Evolutionary conservation across 1,140 invertebrate species (phyloP), one percentile per base, ranked within the genome.

Genomic region (Eurosta solidaginis): DNA sequence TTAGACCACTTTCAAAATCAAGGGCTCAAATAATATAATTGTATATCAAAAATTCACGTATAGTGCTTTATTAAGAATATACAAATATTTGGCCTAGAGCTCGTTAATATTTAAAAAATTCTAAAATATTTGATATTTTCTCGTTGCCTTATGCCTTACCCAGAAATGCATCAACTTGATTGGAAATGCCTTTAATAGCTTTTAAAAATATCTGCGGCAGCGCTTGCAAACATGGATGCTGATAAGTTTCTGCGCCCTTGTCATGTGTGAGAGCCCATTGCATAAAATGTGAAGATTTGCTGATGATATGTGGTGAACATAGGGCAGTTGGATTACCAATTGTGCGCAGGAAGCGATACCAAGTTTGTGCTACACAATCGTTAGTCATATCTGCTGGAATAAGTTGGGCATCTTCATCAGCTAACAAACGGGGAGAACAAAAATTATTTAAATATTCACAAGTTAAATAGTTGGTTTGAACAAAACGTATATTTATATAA

Each of bases 261-360:
- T 93, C 92, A 83, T 91, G 92, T 0, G 92, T 91, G 25, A 94
- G 91, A 1, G 93, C 93, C 83, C 92, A 93, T 86, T 93, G 92
- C 10, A 96, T 87, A 84, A 96, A 96, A 80, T 94, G 93, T 47
- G 93, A 94, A 0, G 95, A 96, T 84, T 96, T 94, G 79, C 94
- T 94, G 79, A 97, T 94, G 47, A 96, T 91, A 80, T 95, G 92
- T 0, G 96, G 95, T 36, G 94, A 92, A 82, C 95, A 96, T 68
- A 99, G 89, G 82, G 97, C 96, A 0, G 97, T 95, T 0, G 97
- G 97, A 89, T 98, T 98, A 27, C 97, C 96, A 79, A 98, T 92
- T 44, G 94, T 96, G 81, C 98, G 96, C 45, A 98, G 88, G 82
- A 98, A 93, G 78, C 97, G 91, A 89, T 96, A 98, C 97, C 97